Base-by-base conservation (phyloP, 2,888 invertebrate genomes). In the Apotomis betuletana region DNA sequence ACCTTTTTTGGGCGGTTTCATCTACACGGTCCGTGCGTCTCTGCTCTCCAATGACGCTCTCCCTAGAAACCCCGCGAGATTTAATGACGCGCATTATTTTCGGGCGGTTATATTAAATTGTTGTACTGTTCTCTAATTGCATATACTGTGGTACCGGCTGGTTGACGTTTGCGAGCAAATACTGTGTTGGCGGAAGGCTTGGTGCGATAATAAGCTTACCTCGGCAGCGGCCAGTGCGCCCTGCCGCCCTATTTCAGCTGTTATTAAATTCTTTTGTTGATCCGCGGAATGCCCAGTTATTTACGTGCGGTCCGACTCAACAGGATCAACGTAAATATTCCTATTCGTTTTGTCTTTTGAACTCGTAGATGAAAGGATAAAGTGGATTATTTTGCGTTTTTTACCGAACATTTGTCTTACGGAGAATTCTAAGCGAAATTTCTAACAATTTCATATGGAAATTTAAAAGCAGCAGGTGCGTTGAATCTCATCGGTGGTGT, bases 211-310 rank as follows among this genome's bases (percentile, higher is more conserved):
- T 90, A 92, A 91, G 91, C 92, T 91, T 90, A 90, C 87, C 79
- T 83, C 81, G 81, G 83, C 83, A 83, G 86, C 86, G 87, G 83
- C 80, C 80, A 76, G 79, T n/a, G n/a, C 80, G 76, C 77, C 77
- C 77, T 71, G 75, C 79, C 88, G 86, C 87, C 87, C 87, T 77
- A 80, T 76, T 84, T 80, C 83, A 79, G 82, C 80, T 84, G 83
- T 91, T 92, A 92, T 92, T 92, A 92, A 91, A 92, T 92, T 92
- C 92, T 92, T 91, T 91, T 92, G 90, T 90, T 86, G 82, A 82
- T 80, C 84, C 83, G 77, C 78, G 82, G 85, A 87, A 89, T 89
- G 86, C 88, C 87, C 88, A 86, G 88, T 85, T 90, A 87, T 89
- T 91, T 88, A 88, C 83, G 81, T 84, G 80, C 82, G 81, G 85